Evolutionary conservation across 2,797 vertebrate species (phyloP).

Genomic region (Echeneis naucrates): DNA sequence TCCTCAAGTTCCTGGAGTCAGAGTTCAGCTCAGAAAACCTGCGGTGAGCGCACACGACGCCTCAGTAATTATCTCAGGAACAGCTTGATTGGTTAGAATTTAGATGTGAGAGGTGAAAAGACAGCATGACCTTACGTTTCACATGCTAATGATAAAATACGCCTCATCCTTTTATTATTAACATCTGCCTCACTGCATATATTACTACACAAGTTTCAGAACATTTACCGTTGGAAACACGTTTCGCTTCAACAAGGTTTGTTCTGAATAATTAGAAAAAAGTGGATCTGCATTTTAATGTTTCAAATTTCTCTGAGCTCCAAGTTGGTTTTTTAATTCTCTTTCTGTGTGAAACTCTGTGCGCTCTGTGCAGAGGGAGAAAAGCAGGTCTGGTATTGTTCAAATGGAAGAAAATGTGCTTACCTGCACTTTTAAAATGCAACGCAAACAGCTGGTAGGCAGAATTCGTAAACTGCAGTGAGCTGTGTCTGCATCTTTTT

Average conservation of each 20-base stretch:
- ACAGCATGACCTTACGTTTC: no score
- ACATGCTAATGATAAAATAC: no score
- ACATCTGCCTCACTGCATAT: no score
- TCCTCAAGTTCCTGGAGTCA: slow-evolving; percentile 96
- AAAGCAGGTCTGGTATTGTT: neutral
- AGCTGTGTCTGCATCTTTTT: no score
- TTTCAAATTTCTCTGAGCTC: neutral
- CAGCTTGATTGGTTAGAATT: no score
- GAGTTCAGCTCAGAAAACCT: slow-evolving; percentile 99
- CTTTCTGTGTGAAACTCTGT: neutral
- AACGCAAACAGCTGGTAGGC: no score
- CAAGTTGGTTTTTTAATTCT: no score
- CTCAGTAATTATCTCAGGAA: no score
- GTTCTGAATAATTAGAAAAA: neutral
- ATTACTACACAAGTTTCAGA: neutral
- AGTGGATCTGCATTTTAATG: neutral
- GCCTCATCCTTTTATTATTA: no score
- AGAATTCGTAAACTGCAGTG: neutral
- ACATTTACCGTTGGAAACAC: neutral
- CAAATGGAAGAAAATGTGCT: neutral
- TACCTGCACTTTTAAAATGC: neutral
- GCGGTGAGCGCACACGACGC: slow-evolving; percentile 82
- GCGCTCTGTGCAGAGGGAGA: no score
- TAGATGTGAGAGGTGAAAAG: no score
- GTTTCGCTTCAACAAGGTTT: neutral